Evolutionary conservation across 1,140 invertebrate species (phyloP).

Genomic region (Drosophila miranda): DNA sequence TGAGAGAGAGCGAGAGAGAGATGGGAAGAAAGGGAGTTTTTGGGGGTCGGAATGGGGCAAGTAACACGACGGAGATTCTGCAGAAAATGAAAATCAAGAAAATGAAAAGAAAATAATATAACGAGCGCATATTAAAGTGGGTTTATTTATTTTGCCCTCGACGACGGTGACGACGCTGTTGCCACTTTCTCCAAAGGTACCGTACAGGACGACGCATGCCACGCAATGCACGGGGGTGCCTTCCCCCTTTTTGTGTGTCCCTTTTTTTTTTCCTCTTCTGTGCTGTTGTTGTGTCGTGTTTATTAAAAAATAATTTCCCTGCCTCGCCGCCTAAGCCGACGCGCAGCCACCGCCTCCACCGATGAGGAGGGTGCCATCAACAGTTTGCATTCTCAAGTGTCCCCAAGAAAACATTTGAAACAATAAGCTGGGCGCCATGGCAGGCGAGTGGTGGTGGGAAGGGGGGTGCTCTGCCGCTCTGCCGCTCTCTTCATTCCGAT

Average conservation of each 20-base stretch:
- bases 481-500: constrained; percentile 48
- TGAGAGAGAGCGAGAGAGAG: constrained; percentile 27
- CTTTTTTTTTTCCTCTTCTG: constrained; percentile 21
- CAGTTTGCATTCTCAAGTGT: constrained; percentile 50
- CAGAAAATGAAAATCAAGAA: constrained; percentile 69
- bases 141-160: constrained; percentile 80
- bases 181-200: constrained; percentile 65
- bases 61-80: constrained; percentile 17
- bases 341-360: not conserved
- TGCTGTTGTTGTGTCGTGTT: constrained; percentile 65
- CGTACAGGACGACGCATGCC: constrained; percentile 21
- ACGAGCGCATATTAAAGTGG: constrained; percentile 81
- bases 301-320: constrained; percentile 80
- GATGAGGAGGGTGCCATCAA: constrained; percentile 33
- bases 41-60: not conserved
- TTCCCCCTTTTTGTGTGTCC: not conserved
- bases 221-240: constrained; percentile 1
- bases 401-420: constrained; percentile 67
- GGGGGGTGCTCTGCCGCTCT: too few relatives aligned
- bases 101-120: constrained; percentile 81
- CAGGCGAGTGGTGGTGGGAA: too few relatives aligned
- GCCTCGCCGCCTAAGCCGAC: constrained; percentile 53
- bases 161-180: constrained; percentile 39
- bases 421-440: constrained; percentile 55
- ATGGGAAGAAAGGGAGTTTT: not conserved